Conservation (phyloP, 2,797 vertebrate species). For the Phrynocephalus forsythii region DNA sequence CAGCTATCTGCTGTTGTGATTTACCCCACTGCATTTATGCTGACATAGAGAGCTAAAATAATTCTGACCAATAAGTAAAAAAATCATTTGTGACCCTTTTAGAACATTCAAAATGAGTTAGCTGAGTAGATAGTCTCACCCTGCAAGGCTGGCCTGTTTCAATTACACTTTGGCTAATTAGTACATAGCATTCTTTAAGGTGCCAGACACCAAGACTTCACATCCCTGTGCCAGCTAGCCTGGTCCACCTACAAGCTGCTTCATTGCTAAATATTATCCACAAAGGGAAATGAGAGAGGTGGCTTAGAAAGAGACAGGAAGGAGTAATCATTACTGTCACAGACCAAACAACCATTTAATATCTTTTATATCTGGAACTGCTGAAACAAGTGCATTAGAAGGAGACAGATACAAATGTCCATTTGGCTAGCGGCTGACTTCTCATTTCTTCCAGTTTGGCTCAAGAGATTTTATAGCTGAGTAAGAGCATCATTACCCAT, state of each 20-base stretch:
- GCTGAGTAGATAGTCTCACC: not conserved
- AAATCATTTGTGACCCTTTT: not conserved
- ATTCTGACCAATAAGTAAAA: no score
- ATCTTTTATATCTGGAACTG: not conserved
- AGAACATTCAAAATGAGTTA: not conserved
- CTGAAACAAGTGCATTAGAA: not conserved
- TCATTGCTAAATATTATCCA: not conserved
- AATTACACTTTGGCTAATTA: not conserved
- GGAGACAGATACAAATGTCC: not conserved
- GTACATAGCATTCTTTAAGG: not conserved
- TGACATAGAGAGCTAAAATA: no score
- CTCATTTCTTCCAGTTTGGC: not conserved
- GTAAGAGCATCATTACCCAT: no score
- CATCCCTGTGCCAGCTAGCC: not conserved
- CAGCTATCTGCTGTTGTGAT: no score
- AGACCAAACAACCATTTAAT: constrained; percentile 1
- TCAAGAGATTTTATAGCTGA: no score
- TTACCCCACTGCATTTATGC: no score
- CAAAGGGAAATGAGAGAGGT: not conserved
- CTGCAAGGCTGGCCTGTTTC: not conserved
- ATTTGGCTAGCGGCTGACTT: not conserved
- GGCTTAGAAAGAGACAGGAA: not conserved
- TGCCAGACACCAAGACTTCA: no score
- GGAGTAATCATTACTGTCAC: not conserved
- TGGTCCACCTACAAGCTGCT: not conserved